Evolutionary conservation across 2,113 vertebrate genomes (phyloP).

Genomic region (Gymnorhina tibicen): DNA sequence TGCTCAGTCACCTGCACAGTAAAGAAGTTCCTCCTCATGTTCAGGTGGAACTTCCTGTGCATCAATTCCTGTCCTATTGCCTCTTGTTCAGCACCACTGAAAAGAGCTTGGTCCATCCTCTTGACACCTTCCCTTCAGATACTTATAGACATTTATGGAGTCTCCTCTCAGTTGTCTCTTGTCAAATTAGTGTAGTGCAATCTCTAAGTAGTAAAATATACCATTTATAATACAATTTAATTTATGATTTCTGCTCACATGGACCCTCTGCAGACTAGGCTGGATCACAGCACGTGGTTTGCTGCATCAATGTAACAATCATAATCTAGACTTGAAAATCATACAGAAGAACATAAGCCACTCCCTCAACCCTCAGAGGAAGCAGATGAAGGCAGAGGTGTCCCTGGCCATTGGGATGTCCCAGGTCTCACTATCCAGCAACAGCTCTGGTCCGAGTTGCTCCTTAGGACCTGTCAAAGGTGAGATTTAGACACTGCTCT

Average conservation of each 20-base stretch:
- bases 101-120: background rate
- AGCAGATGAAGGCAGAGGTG: fast-evolving
- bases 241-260: background rate
- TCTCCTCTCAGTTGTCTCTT: background rate
- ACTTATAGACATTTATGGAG: background rate
- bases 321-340: background rate
- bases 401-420: background rate
- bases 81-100: background rate
- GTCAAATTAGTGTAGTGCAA: background rate
- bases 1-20: no score
- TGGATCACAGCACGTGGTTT: background rate
- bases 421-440: fast-evolving
- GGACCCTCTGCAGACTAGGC: background rate
- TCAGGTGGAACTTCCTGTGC: background rate
- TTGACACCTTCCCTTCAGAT: background rate
- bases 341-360: background rate
- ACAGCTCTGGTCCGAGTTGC: background rate
- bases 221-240: background rate
- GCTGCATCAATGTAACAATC: background rate
- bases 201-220: background rate
- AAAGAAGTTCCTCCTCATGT: background rate
- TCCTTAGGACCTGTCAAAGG: background rate
- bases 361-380: background rate
- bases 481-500: background rate
- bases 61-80: background rate